phyloP scores from a whole-genome alignment of 2,113 vertebrate genomes.

The Psephotus haematonotus region DNA sequence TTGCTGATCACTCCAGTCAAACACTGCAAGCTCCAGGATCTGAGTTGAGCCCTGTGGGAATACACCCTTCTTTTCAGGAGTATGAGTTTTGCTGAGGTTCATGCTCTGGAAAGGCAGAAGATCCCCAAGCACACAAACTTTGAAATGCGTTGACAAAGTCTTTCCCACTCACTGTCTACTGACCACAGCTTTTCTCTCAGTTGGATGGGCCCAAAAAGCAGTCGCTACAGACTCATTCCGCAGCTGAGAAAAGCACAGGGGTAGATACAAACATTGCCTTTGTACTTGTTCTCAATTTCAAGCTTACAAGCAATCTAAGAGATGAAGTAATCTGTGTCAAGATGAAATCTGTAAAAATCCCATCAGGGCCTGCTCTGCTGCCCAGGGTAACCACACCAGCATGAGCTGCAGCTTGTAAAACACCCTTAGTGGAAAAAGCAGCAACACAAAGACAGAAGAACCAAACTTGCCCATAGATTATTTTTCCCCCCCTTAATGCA shows the following conservation, averaged over 20 bases:
- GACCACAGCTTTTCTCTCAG: background rate
- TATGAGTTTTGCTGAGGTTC: background rate
- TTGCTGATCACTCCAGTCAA: background rate
- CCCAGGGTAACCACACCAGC: background rate
- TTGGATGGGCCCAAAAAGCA: background rate
- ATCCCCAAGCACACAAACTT: background rate
- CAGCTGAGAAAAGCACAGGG: background rate
- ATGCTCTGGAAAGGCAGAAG: background rate
- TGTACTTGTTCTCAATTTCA: background rate
- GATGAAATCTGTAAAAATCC: background rate
- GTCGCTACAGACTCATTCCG: background rate
- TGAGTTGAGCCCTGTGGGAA: background rate
- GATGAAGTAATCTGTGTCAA: background rate
- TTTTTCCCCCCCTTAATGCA: background rate
- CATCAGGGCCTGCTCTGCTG: background rate
- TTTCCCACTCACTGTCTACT: background rate
- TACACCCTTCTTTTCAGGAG: background rate
- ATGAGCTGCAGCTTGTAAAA: background rate
- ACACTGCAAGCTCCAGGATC: background rate
- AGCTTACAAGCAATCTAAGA: background rate
- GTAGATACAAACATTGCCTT: background rate
- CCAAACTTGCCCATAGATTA: slow-evolving; percentile 10
- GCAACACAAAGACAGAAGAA: background rate
- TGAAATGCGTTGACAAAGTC: background rate
- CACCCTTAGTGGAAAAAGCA: background rate